A percentile compares a stretch with the other conserved stretches of the same genome.
Conservation (phyloP, 2,797 vertebrate species). For the Morelia viridis region DNA sequence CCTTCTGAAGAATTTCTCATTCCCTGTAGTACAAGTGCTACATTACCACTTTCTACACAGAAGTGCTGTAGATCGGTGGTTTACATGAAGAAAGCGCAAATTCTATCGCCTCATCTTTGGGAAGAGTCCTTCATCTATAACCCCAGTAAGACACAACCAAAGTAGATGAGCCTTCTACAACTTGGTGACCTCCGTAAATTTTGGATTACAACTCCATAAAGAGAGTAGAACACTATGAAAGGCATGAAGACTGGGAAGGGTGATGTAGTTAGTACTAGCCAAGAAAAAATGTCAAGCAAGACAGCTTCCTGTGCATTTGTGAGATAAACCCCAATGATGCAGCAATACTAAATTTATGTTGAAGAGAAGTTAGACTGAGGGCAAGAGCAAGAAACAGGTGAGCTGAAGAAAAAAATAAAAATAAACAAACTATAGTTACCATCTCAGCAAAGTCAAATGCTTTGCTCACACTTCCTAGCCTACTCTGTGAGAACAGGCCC, state of each 20-base stretch:
- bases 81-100: background rate
- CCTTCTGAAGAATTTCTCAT: background rate
- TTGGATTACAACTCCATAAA: background rate
- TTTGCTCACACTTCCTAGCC: background rate
- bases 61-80: background rate
- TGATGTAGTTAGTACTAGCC: too few relatives aligned
- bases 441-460: background rate
- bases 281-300: background rate
- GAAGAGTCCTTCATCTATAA: background rate
- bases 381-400: background rate
- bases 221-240: background rate
- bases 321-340: background rate
- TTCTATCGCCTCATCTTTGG: background rate
- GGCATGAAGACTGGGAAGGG: background rate
- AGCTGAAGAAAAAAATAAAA: background rate
- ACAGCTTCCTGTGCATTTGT: background rate
- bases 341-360: background rate
- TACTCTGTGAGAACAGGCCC: constrained; percentile 50
- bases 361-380: background rate
- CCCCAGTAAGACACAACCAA: too few relatives aligned
- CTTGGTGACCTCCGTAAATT: background rate
- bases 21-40: background rate
- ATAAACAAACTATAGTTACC: background rate
- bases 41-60: background rate
- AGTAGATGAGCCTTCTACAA: background rate